Evolutionary conservation across 2,113 vertebrate genomes (phyloP), one percentile per base, ranked within the genome.

Genomic region (Athene noctua): DNA sequence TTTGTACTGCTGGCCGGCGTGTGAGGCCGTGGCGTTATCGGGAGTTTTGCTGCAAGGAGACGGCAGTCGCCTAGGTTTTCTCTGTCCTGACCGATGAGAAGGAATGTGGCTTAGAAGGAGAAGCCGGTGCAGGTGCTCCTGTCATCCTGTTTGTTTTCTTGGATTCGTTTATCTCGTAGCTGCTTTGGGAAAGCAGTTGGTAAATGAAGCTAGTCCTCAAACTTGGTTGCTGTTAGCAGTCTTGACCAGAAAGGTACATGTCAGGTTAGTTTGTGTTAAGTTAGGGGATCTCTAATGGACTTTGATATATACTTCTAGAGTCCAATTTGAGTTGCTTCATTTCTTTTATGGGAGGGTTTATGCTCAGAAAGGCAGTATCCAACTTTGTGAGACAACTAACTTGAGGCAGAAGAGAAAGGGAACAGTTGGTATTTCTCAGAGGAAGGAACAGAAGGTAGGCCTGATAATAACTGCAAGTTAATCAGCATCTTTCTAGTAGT

Each of bases 11-110:
- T 10, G 44, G 36, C 14, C 29, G 18, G 51, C 44, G 20, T 2
- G n/a, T 3, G 29, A 38, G 40, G 40, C 49, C 10, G 2, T 6
- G 81, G n/a, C 4, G 20, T 1, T 8, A 5, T 10, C 20, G 3
- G 18, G 25, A 2, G 20, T 5, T n/a, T 1, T 16, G 44, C 25
- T 6, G 65, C 51, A 3, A 5, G 8, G 52, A 11, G 27, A 2
- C 38, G 0, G 59, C 21, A 1, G 0, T 13, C 25, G 3, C 19
- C 42, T 5, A 0, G 22, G 34, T 29, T 51, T 72, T 18, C 16
- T 54, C 23, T 23, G 0, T 7, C 27, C 34, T 13, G 17, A 2
- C 6, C 22, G 22, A 4, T 15, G 42, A 2, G 9, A 59, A 23
- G 23, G 8, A 26, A 3, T 4, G 71, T 11, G 40, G 20, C 23